Conservation (phyloP, 2,113 vertebrate genomes). For the Rhinolophus sinicus region DNA sequence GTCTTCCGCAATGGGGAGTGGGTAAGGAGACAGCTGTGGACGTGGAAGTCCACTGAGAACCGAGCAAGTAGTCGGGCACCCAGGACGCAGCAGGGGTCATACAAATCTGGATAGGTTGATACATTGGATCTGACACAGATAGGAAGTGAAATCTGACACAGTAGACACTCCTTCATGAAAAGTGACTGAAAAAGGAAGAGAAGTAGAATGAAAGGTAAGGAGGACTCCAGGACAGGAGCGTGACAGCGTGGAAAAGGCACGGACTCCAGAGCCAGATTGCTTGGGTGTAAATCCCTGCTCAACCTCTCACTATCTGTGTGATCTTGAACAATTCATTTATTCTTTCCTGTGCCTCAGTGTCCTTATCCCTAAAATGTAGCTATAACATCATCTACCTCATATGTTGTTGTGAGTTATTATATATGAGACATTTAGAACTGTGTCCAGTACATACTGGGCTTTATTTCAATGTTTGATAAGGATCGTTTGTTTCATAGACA, state of each 20-base stretch:
- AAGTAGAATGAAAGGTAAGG: neutral
- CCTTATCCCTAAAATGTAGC: neutral
- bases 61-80: neutral
- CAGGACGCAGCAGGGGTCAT: neutral
- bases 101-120: neutral
- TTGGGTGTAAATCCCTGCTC: neutral
- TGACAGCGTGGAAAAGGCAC: neutral
- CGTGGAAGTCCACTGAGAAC: neutral
- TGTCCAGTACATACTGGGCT: neutral
- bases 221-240: neutral
- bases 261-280: neutral
- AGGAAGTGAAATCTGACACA: neutral
- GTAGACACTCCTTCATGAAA: neutral
- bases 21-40: neutral
- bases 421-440: neutral
- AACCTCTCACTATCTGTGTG: neutral
- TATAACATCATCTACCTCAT: neutral
- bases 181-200: neutral
- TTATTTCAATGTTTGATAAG: neutral
- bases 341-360: neutral
- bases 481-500: neutral
- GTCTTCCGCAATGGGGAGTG: neutral
- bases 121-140: neutral
- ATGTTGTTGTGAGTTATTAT: neutral
- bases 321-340: neutral